phyloP scores from a whole-genome alignment of 2,888 invertebrate genomes.

The Drosophila pegasa region DNA sequence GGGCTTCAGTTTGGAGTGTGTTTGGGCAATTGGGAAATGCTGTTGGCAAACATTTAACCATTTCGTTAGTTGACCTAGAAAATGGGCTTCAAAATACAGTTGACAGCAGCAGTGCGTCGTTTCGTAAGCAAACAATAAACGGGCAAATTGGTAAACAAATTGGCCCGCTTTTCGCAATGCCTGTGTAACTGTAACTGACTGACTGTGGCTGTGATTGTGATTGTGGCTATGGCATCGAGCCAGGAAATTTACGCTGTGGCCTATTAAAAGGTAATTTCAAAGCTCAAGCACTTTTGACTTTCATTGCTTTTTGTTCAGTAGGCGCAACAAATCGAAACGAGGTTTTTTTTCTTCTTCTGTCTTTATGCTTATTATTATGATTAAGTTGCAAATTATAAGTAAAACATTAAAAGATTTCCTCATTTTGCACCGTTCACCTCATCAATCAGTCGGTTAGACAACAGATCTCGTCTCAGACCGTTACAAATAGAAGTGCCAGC shows the following conservation, averaged over 20 bases:
- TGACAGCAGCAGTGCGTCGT: conserved; percentile 33
- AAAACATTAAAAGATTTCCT: conserved; percentile 60
- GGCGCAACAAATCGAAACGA: conserved; percentile 45
- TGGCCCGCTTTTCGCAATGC: conserved; percentile 54
- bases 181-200: conserved; percentile 26
- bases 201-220: conserved; percentile 27
- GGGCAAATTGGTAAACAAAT: conserved; percentile 56
- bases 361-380: conserved; percentile 28
- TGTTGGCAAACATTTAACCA: conserved; percentile 24
- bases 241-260: conserved; percentile 64
- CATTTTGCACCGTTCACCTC: conserved; percentile 55
- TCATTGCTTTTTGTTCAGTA: conserved; percentile 47
- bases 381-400: conserved; percentile 40
- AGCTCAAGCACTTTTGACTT: conserved; percentile 51
- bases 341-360: conserved; percentile 10
- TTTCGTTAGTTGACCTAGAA: conserved; percentile 64
- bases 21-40: conserved; percentile 35
- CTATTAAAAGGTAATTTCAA: conserved; percentile 64
- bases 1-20: background rate
- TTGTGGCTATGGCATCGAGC: conserved; percentile 49
- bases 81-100: conserved; percentile 28
- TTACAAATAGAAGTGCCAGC: conserved; percentile 18
- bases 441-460: conserved; percentile 37
- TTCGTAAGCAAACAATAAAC: conserved; percentile 41
- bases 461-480: conserved; percentile 15